Evolutionary conservation across 2,797 vertebrate species (phyloP), one percentile per base, ranked within the genome.

Genomic region (Erethizon dorsatum): DNA sequence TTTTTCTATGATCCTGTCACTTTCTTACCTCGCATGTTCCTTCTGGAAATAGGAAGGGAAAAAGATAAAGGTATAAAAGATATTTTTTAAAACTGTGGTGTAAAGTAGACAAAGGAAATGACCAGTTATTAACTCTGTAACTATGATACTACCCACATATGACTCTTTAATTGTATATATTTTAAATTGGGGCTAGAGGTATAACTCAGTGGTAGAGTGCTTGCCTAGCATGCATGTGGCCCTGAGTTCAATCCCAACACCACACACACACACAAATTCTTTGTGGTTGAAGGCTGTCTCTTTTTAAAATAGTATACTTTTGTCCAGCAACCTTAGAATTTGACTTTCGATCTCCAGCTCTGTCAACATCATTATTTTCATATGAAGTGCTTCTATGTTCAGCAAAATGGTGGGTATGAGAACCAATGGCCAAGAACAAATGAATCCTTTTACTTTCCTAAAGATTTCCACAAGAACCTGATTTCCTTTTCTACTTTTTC

Each of bases 401-500:
- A 61, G 61, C 90, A 47, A 85, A 67, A 83, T 22, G 33, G 33
- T 37, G 20, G 1, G 4, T 50, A 31, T 69, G 50, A 86, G 79
- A 96, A 79, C n/a, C 52, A 50, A 14, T 84, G n/a, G 45, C 63
- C 37, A 90, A 59, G 56, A 95, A 45, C 26, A 83, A 47, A 96
- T 82, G 24, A 94, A 92, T 71, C 56, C 37, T 54, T 24, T 95
- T 94, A 26, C 91, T 82, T 95, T 95, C 52, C 12, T 56, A 6
- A 73, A 83, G 54, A 65, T 88, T 20, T 96, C 88, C 95, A 12
- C 41, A 88, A n/a, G 31, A 71, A 57, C 9, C 95, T 97, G 87
- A 98, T 47, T 95, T 92, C 73, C 56, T 96, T 37, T 84, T 96
- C 87, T 90, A n/a, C 95, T 97, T 98, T 88, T 96, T 85, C 97